Base-by-base conservation (phyloP, 2,888 invertebrate genomes). In the Eristalinus sepulchralis region DNA sequence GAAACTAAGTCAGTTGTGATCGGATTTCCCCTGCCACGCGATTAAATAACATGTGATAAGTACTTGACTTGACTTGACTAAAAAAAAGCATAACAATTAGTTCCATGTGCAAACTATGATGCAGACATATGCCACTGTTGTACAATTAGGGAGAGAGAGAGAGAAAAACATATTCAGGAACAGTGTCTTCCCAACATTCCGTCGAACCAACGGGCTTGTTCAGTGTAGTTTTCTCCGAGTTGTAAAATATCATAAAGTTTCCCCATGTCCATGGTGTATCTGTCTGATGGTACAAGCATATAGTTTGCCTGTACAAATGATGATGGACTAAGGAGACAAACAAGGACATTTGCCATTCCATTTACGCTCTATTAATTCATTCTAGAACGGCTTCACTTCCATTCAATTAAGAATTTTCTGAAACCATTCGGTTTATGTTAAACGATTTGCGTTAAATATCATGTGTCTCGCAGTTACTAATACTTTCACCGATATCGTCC, bases 361-460 rank as follows among this genome's bases (percentile, higher is more conserved):
- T 78, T 86, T 78, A 86, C 83, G 86, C 78, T 79, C 86, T 78
- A 83, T 86, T 86, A 86, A 86, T 83, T 86, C 83, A 83, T 86
- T 83, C 83, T 47, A 47, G 60, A 66, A 75, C 53, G 66, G 67
- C 47, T 84, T 11, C 34, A 70, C 82, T 86, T 83, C 75, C 73
- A 83, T 86, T 86, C 86, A 86, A 86, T 86, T 86, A 86, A 86
- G 86, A 83, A 67, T 71, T 86, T 86, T 79, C 73, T 71, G 78
- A 83, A 75, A 75, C 78, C 75, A 78, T 86, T 83, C 47, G 31
- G 83, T 86, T 83, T 86, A 86, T 86, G 83, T 79, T 71, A 75
- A 83, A 66, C 75, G 75, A 83, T 86, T 83, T 86, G 83, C 70
- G 78, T 83, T 86, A 79, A 82, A 82, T 86, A 82, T 82, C 66